phyloP scores from a whole-genome alignment of 2,888 invertebrate genomes.

The Tethea ocularis region DNA sequence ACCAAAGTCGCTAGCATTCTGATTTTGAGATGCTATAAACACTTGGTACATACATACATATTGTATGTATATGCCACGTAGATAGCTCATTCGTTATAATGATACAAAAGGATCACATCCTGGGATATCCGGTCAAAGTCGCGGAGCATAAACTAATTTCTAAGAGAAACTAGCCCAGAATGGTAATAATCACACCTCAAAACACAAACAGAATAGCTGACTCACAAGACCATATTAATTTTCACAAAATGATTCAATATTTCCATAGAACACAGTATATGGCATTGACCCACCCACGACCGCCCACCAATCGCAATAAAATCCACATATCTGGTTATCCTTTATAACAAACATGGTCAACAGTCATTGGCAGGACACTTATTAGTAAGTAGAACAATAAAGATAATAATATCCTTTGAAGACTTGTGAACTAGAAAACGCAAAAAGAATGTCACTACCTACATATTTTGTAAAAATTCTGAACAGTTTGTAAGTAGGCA shows the following conservation, averaged over 20 bases:
- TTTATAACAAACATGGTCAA: constrained; percentile 20
- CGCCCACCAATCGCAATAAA: constrained; percentile 13
- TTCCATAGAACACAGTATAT: not conserved
- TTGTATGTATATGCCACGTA: too few species aligned
- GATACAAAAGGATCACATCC: too few species aligned
- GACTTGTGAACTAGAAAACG: constrained; percentile 1
- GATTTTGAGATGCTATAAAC: too few species aligned
- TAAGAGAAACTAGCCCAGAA: too few species aligned
- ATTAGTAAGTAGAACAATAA: constrained; percentile 16
- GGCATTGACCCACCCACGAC: not conserved
- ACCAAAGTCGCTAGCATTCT: too few species aligned
- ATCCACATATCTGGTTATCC: constrained; percentile 15
- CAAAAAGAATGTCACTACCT: too few species aligned
- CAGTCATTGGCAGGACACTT: constrained; percentile 19
- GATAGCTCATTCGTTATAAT: too few species aligned
- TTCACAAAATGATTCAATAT: not conserved
- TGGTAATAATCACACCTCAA: not conserved
- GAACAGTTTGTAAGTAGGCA: too few species aligned
- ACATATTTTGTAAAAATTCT: too few species aligned
- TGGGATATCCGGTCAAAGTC: too few species aligned
- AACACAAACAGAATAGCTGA: not conserved
- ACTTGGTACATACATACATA: too few species aligned
- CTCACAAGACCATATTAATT: not conserved
- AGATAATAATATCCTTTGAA: not conserved
- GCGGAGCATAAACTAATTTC: too few species aligned